Conservation (phyloP, 1,140 invertebrate genomes). For the Pseudomyrmex sp. region DNA sequence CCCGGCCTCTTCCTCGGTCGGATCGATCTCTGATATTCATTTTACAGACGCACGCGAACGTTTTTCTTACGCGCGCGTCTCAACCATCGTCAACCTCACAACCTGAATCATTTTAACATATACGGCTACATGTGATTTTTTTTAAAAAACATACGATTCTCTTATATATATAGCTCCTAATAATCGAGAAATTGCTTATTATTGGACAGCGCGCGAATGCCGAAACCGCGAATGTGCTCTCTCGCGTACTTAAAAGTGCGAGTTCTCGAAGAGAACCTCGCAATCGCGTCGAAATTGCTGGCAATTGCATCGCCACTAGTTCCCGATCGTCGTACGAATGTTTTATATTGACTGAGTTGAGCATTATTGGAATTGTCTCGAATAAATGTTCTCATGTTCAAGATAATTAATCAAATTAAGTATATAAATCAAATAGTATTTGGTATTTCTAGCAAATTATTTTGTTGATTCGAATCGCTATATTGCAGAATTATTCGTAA, state of each 20-base stretch:
- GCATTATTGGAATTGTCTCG: too few relatives aligned
- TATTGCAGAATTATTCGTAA: too few relatives aligned
- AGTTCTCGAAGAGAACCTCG: background rate
- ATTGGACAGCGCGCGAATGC: conserved; percentile 26
- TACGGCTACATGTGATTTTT: conserved; percentile 9
- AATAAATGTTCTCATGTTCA: too few relatives aligned
- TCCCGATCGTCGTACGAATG: background rate
- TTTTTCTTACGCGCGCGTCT: conserved; percentile 17
- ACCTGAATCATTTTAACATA: conserved; percentile 48
- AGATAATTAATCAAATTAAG: too few relatives aligned
- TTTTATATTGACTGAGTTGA: too few relatives aligned
- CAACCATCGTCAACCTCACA: conserved; percentile 38
- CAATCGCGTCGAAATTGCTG: background rate
- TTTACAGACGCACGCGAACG: conserved; percentile 38
- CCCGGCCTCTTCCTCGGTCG: background rate
- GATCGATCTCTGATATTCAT: conserved; percentile 25
- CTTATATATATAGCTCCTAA: conserved; percentile 53
- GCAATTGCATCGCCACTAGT: background rate
- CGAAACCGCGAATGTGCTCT: conserved; percentile 61
- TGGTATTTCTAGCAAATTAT: too few relatives aligned
- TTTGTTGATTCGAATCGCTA: too few relatives aligned
- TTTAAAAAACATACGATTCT: conserved; percentile 64
- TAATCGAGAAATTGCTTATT: conserved; percentile 58
- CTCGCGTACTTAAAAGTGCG: background rate
- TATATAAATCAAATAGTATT: too few relatives aligned